A percentile compares a stretch with the other conserved stretches of the same genome.
phyloP scores from a whole-genome alignment of 2,113 vertebrate genomes.

The Eclectus roratus region DNA sequence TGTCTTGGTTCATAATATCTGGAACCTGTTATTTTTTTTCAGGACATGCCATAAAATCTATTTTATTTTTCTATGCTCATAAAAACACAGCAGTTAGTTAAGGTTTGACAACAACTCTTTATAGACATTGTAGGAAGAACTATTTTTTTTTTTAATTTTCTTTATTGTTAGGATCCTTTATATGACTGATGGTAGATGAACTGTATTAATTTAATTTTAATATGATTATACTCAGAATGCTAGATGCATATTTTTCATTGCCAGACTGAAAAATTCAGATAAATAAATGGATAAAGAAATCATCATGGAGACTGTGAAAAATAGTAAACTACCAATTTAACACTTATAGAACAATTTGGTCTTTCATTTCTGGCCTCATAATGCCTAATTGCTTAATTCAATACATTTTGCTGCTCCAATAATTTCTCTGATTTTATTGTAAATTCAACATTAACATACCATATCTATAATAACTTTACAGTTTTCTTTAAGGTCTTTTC shows the following conservation, averaged over 20 bases:
- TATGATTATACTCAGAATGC: not conserved
- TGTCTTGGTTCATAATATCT: not conserved
- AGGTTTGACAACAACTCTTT: not conserved
- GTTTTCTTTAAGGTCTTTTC: not conserved
- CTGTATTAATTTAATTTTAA: not conserved
- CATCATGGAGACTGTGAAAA: not conserved
- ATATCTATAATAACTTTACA: not conserved
- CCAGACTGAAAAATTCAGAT: not conserved
- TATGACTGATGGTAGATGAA: not conserved
- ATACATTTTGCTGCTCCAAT: not conserved
- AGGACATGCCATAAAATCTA: not conserved
- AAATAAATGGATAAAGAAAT: not conserved
- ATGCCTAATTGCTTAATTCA: not conserved
- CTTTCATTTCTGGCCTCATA: not conserved
- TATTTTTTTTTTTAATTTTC: not conserved
- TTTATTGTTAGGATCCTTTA: not conserved
- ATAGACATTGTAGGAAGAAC: not conserved
- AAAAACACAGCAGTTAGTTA: not conserved
- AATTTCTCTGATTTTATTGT: conserved; percentile 1
- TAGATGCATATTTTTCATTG: not conserved
- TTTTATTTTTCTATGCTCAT: not conserved
- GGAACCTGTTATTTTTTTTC: not conserved
- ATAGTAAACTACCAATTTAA: not conserved
- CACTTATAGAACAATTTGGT: not conserved
- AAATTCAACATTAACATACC: not conserved